phyloP scores from a whole-genome alignment of 2,113 vertebrate species.

The Pipa parva region DNA sequence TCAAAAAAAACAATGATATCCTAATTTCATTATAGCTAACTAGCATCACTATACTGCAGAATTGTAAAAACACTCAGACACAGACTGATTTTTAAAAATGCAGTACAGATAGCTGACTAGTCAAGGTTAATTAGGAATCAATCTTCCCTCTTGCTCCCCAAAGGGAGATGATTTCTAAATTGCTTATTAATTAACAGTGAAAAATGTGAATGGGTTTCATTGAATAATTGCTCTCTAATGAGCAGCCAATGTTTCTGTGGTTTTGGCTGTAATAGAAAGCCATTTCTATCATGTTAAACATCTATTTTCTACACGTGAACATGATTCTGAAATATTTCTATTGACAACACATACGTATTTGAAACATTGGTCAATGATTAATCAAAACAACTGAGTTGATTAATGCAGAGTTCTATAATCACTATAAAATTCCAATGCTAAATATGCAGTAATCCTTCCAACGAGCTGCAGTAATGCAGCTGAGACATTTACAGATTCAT shows the following conservation, averaged over 20 bases:
- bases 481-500: no score
- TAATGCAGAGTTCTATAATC: background rate
- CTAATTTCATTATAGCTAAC: no score
- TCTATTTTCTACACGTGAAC: conserved; percentile 16
- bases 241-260: conserved; percentile 15
- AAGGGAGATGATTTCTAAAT: conserved; percentile 35
- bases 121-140: conserved; percentile 37
- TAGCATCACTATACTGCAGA: background rate
- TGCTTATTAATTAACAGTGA: conserved; percentile 37
- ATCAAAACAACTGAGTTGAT: conserved; percentile 1
- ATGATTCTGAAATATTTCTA: conserved; percentile 9
- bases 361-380: background rate
- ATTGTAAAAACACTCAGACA: conserved; percentile 2
- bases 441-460: background rate
- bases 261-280: conserved; percentile 8
- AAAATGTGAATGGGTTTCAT: conserved; percentile 29
- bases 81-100: background rate
- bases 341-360: conserved; percentile 8
- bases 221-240: conserved; percentile 38
- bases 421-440: background rate
- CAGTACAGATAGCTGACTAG: conserved; percentile 11
- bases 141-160: conserved; percentile 31
- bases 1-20: no score
- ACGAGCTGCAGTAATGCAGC: background rate
- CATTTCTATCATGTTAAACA: conserved; percentile 23